Evolutionary conservation across 1,140 invertebrate species (phyloP).

Genomic region (Ips typographus): DNA sequence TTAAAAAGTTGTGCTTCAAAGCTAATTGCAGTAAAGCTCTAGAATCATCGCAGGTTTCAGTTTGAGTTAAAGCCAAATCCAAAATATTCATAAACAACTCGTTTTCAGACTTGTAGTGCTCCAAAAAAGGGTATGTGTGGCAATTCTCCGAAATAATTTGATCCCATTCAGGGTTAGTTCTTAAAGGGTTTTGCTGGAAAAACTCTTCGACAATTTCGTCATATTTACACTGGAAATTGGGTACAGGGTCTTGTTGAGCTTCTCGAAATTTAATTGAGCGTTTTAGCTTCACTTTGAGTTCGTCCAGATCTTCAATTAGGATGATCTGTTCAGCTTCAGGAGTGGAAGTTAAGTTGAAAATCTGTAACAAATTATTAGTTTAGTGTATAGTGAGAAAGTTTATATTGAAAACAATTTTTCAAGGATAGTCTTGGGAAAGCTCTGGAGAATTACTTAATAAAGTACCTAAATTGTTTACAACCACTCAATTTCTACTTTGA

Average conservation of each 20-base stretch:
- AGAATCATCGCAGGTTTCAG: slow-evolving; percentile 35
- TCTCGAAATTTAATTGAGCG: slow-evolving; percentile 41
- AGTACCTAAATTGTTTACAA: no score
- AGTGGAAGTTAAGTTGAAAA: slow-evolving; percentile 53
- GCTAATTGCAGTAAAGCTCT: slow-evolving; percentile 38
- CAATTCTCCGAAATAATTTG: slow-evolving; percentile 24
- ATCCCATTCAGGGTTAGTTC: slow-evolving; percentile 37
- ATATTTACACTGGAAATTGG: slow-evolving; percentile 34
- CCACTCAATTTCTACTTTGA: no score
- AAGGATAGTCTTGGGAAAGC: no score
- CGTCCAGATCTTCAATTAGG: slow-evolving; percentile 53
- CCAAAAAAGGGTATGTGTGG: slow-evolving; percentile 26
- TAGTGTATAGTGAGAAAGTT: neutral
- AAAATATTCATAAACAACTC: slow-evolving; percentile 43
- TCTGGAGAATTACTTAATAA: no score
- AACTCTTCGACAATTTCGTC: slow-evolving; percentile 52
- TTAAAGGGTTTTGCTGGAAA: slow-evolving; percentile 44
- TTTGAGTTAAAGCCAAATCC: slow-evolving; percentile 42
- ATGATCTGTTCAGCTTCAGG: slow-evolving; percentile 51
- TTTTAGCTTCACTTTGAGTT: slow-evolving; percentile 51
- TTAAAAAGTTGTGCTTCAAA: slow-evolving; percentile 32
- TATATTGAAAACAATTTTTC: no score
- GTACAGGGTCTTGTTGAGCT: slow-evolving; percentile 46
- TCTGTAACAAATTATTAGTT: slow-evolving; percentile 47
- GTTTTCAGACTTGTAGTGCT: slow-evolving; percentile 34